These are phyloP conservation scores for Columba livia DNA, from an alignment of 2,113 vertebrate genomes.

Conservation along the genomic window DNA sequence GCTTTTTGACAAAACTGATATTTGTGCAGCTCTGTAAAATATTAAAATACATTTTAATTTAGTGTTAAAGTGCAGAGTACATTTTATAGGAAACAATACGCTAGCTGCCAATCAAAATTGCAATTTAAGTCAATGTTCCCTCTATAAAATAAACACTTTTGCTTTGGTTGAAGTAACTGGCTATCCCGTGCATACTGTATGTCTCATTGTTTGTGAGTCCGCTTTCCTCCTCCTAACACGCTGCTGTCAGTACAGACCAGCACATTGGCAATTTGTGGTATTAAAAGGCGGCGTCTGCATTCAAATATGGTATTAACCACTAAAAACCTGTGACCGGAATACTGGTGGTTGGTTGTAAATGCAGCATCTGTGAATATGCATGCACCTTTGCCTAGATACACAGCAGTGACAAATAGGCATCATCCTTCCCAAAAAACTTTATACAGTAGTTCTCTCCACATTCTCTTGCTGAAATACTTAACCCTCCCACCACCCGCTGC, in stretches of 20 bases:
- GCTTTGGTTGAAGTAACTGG: slow-evolving; percentile 9
- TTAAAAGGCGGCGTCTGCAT: accelerated
- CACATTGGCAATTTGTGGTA: not conserved
- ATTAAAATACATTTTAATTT: slow-evolving; percentile 77
- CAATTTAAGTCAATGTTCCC: not conserved
- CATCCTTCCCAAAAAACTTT: not conserved
- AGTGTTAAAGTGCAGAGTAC: slow-evolving; percentile 81
- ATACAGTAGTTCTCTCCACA: not conserved
- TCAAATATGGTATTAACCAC: accelerated
- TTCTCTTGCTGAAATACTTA: not conserved
- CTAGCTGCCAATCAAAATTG: slow-evolving; percentile 67
- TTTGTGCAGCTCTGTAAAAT: slow-evolving; percentile 75
- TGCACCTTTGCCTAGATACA: not conserved
- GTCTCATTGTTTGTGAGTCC: not conserved
- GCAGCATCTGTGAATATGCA: accelerated
- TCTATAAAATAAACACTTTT: not conserved
- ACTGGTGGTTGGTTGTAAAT: accelerated
- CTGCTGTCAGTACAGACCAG: not conserved
- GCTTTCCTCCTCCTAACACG: not conserved
- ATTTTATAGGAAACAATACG: slow-evolving; percentile 55
- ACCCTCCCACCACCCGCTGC: not conserved
- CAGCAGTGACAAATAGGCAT: not conserved
- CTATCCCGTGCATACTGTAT: not conserved
- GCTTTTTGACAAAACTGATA: slow-evolving; percentile 68
- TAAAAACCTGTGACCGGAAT: accelerated